Base-by-base conservation (phyloP, 2,888 invertebrate species). In the Pyralis farinalis region DNA sequence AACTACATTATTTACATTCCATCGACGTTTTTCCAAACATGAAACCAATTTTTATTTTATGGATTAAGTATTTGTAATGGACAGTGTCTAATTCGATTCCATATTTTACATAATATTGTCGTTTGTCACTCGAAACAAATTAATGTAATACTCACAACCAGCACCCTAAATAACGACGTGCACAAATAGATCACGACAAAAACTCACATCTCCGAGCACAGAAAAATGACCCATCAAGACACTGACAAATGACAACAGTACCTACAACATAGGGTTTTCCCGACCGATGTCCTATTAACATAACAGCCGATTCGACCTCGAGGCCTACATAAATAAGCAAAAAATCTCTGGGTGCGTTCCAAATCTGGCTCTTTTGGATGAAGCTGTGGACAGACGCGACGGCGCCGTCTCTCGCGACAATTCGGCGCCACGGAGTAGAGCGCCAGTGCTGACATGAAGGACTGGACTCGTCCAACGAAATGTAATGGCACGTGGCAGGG, bases 331-430 rank as follows among this genome's bases (percentile, higher is more conserved):
- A 73, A 66, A 71, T 66, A 73, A 63, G 70, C 73, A 84, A 85
- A 86, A 86, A 86, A 77, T 71, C 65, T 61, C 86, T 88, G 87
- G 87, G 84, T 55, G 58, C 53, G 71, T 72, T 87, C 87, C 88
- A 88, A 86, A 71, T 70, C 71, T 66, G 66, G 67, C 60, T 39
- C 45, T 60, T 63, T 63, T 69, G 58, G 61, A 59, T 54, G 54
- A 58, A 56, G 66, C 51, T 50, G 63, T 63, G 67, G 56, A 61
- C 60, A 90, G 88, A 90, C 89, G 66, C 71, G 83, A 77, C 87
- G 90, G 83, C 87, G 89, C 88, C 86, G 55, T 25, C 41, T 28
- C 38, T 37, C 60, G 31, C 77, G 79, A 58, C 79, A 54, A 42
- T 25, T 51, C 50, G 81, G 76, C 84, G 81, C 78, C 83, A 8